Conservation (phyloP, 1,140 invertebrate genomes). For the Listronotus oregonensis region DNA sequence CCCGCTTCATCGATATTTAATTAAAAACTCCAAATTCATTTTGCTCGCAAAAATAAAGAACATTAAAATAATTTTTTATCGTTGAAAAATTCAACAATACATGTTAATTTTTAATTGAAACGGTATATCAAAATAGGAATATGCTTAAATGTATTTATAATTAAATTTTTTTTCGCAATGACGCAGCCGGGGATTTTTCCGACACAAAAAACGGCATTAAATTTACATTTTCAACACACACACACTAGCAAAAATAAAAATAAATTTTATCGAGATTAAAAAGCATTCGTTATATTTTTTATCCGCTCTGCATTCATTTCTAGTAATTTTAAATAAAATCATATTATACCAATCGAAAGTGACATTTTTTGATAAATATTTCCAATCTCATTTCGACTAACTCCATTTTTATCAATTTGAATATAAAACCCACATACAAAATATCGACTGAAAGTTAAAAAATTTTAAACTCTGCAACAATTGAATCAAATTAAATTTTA, state of each 20-base stretch:
- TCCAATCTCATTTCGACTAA: too few relatives aligned
- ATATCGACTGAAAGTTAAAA: too few relatives aligned
- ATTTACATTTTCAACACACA: slow-evolving; percentile 29
- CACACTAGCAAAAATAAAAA: slow-evolving; percentile 24
- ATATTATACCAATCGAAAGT: too few relatives aligned
- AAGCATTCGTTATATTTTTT: slow-evolving; percentile 28
- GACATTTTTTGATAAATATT: too few relatives aligned
- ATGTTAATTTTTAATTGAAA: slow-evolving; percentile 35
- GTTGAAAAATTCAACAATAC: slow-evolving; percentile 30
- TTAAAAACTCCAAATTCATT: slow-evolving; percentile 33
- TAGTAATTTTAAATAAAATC: slow-evolving; percentile 16
- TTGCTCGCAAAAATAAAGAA: slow-evolving; percentile 22
- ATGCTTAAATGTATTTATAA: slow-evolving; percentile 33
- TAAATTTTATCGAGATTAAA: slow-evolving; percentile 33
- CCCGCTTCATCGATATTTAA: slow-evolving; percentile 24
- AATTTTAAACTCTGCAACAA: too few relatives aligned
- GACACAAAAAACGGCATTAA: slow-evolving; percentile 11
- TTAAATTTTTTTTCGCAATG: slow-evolving; percentile 22
- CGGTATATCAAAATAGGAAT: slow-evolving; percentile 34
- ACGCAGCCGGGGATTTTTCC: slow-evolving; percentile 18
- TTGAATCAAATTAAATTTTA: too few relatives aligned
- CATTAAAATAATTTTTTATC: slow-evolving; percentile 32
- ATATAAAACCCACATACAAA: too few relatives aligned
- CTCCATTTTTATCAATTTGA: too few relatives aligned
- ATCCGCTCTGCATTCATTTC: slow-evolving; percentile 17